phyloP scores from a whole-genome alignment of 1,140 invertebrate species.

The Triops cancriformis region DNA sequence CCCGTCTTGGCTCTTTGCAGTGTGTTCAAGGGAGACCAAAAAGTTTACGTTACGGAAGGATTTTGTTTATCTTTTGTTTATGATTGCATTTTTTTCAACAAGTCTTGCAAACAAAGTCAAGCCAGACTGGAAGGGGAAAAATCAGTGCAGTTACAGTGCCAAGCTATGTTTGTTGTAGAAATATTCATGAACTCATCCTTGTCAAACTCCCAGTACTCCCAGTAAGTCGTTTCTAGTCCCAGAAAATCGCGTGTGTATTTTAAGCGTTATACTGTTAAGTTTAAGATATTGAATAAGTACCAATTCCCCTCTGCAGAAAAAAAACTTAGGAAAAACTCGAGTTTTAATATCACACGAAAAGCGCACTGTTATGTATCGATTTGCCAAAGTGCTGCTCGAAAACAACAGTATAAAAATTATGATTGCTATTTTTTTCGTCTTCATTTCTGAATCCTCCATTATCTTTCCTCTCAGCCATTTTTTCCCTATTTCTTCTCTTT shows the following conservation, averaged over 20 bases:
- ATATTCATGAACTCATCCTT: background rate
- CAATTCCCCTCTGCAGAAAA: background rate
- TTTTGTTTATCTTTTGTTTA: background rate
- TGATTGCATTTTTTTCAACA: background rate
- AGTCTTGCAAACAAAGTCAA: background rate
- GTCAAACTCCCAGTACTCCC: background rate
- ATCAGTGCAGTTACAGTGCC: conserved; percentile 9
- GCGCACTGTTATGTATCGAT: conserved; percentile 4
- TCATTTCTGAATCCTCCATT: background rate
- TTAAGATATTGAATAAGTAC: background rate
- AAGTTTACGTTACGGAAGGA: background rate
- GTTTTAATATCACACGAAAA: background rate
- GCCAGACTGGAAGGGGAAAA: background rate
- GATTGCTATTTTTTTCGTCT: background rate
- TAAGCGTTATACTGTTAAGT: background rate
- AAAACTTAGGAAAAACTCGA: background rate
- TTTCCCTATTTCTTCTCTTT: background rate
- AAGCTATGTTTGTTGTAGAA: background rate
- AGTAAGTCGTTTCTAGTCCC: background rate
- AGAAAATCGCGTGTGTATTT: background rate
- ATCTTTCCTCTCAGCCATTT: background rate
- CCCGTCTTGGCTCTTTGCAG: background rate
- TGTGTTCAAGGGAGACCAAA: background rate
- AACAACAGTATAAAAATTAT: background rate
- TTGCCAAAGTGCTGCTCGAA: conserved; percentile 12